Conservation (phyloP, 2,888 invertebrate genomes). For the Anaspis maculata region DNA sequence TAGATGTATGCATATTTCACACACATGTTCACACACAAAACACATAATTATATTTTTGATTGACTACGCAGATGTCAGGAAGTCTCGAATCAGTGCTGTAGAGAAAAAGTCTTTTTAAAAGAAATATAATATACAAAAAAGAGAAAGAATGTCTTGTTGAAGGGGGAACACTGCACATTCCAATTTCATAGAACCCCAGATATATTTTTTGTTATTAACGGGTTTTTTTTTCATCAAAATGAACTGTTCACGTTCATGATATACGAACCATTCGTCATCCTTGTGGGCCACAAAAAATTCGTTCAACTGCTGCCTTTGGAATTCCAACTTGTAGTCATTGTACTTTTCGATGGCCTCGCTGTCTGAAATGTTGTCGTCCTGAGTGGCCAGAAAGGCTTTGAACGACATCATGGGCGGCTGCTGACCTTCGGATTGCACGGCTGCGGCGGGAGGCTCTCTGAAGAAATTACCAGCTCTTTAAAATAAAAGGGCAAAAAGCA, state of each 20-base stretch:
- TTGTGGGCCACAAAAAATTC: slow-evolving; percentile 99
- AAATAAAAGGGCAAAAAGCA: too few species aligned
- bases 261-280: slow-evolving; percentile 97
- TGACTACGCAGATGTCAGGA: slow-evolving; percentile 33
- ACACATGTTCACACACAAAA: slow-evolving; percentile 39
- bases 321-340: slow-evolving; percentile 97
- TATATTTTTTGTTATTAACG: too few species aligned
- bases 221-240: too few species aligned
- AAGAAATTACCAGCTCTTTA: slow-evolving; percentile 37
- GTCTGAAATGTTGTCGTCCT: slow-evolving; percentile 96
- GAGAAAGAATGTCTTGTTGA: too few species aligned
- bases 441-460: slow-evolving; percentile 49
- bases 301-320: slow-evolving; percentile 90
- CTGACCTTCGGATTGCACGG: slow-evolving; percentile 44
- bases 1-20: slow-evolving; percentile 35
- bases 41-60: slow-evolving; percentile 39
- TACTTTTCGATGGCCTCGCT: slow-evolving; percentile 95
- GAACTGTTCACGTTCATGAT: too few species aligned
- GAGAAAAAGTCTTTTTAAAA: slow-evolving; percentile 39
- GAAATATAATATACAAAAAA: slow-evolving; percentile 20
- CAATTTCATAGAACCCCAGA: slow-evolving; percentile 7
- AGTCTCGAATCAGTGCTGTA: slow-evolving; percentile 40
- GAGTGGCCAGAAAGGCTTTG: slow-evolving; percentile 91
- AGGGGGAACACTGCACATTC: slow-evolving; percentile 13
- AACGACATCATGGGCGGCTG: slow-evolving; percentile 95